Evolutionary conservation across 2,113 vertebrate genomes (phyloP).

Genomic region (Sylvietta virens): DNA sequence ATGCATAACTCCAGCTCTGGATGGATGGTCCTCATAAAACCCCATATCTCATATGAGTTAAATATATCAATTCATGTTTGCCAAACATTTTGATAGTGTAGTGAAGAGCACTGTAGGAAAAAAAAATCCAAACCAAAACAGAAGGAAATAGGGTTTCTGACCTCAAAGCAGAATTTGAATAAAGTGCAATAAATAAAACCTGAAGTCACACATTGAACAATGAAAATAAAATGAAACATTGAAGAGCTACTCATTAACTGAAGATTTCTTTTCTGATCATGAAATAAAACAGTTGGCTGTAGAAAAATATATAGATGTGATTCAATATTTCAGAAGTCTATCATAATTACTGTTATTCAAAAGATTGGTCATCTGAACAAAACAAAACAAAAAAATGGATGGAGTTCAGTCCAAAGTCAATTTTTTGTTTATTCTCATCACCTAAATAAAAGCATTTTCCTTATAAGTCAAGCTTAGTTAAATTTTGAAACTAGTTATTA

Average conservation of each 20-base stretch:
- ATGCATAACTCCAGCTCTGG: not conserved
- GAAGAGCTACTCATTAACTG: not conserved
- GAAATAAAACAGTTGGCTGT: not conserved
- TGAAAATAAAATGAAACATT: not conserved
- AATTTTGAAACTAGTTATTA: not conserved
- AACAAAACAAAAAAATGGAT: not conserved
- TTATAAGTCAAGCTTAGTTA: not conserved
- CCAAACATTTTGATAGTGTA: not conserved
- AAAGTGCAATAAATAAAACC: not conserved
- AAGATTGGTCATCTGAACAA: not conserved
- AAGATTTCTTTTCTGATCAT: not conserved
- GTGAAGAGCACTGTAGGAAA: not conserved
- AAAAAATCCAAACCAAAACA: not conserved
- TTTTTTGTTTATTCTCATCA: not conserved
- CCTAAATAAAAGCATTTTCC: not conserved
- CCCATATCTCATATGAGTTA: not conserved
- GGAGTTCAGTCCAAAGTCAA: not conserved
- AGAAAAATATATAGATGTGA: not conserved
- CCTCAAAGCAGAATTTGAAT: not conserved
- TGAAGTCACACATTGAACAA: not conserved
- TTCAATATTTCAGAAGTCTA: not conserved
- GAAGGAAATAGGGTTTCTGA: not conserved
- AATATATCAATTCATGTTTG: not conserved
- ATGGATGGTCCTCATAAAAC: not conserved
- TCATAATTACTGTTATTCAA: not conserved